A percentile compares a stretch with the other conserved stretches of the same genome.
phyloP scores from a whole-genome alignment of 2,113 vertebrate genomes.

The Notarius quadriscutis region DNA sequence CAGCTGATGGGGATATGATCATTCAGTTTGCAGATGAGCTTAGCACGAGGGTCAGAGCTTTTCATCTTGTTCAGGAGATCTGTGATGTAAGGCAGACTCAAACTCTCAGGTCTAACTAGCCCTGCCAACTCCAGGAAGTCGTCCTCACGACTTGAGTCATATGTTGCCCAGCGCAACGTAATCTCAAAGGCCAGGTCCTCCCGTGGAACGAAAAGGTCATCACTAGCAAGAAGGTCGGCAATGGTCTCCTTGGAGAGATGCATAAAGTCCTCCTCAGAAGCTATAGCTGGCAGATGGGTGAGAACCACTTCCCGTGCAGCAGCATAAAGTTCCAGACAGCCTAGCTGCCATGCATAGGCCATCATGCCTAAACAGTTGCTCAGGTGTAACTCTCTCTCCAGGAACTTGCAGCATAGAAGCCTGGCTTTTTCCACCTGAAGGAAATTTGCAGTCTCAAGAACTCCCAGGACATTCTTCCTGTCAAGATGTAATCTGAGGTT shows the following conservation, averaged over 20 bases:
- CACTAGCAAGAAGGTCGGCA: slow-evolving; percentile 74
- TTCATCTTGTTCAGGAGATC: slow-evolving; percentile 72
- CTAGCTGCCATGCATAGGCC: slow-evolving; percentile 77
- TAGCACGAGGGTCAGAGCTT: slow-evolving; percentile 69
- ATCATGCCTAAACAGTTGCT: slow-evolving; percentile 85
- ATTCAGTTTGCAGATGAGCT: slow-evolving; percentile 77
- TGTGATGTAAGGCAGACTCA: slow-evolving; percentile 80
- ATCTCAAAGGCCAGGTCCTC: slow-evolving; percentile 83
- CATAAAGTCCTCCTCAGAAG: slow-evolving; percentile 75
- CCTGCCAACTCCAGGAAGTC: slow-evolving; percentile 79
- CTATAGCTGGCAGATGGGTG: slow-evolving; percentile 78
- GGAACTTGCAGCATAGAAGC: slow-evolving; percentile 80
- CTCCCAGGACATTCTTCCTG: slow-evolving; percentile 73
- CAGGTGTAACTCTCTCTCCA: slow-evolving; percentile 82
- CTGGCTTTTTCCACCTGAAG: slow-evolving; percentile 78
- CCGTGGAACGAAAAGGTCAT: slow-evolving; percentile 73
- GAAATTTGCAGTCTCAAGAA: slow-evolving; percentile 83
- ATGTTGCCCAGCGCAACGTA: slow-evolving; percentile 76
- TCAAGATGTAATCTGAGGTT: slow-evolving; percentile 68
- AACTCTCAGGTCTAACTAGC: slow-evolving; percentile 76
- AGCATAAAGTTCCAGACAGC: slow-evolving; percentile 68
- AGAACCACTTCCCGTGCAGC: slow-evolving; percentile 78
- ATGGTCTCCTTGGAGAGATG: slow-evolving; percentile 75
- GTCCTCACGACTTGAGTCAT: slow-evolving; percentile 73
- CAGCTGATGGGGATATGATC: slow-evolving; percentile 75